Evolutionary conservation across 2,113 vertebrate species (phyloP).

Genomic region (Atrichornis clamosus): DNA sequence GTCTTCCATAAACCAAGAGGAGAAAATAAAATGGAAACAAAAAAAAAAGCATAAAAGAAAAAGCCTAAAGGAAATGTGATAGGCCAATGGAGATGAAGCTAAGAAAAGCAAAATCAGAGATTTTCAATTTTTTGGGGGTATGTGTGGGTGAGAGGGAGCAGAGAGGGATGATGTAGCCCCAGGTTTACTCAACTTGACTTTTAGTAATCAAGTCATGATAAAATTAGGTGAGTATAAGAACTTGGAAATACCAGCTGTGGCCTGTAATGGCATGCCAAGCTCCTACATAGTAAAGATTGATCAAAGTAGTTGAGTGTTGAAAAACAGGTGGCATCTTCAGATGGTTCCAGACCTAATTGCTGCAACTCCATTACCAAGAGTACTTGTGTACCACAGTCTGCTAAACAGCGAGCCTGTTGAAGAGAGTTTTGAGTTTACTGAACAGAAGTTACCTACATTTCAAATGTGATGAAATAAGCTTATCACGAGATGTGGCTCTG

Average conservation of each 20-base stretch:
- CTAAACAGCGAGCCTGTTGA: background rate
- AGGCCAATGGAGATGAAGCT: background rate
- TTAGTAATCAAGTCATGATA: background rate
- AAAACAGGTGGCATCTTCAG: background rate
- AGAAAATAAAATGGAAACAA: background rate
- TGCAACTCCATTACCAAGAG: background rate
- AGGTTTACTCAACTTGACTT: background rate
- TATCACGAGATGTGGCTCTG: background rate
- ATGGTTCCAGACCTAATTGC: background rate
- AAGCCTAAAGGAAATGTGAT: background rate
- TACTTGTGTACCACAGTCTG: background rate
- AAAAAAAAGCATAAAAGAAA: background rate
- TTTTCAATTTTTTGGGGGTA: background rate
- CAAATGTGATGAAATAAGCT: background rate
- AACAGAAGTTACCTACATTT: background rate
- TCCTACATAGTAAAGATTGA: background rate
- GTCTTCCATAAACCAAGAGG: background rate
- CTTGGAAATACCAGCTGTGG: background rate
- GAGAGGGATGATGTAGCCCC: background rate
- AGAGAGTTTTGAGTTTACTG: background rate
- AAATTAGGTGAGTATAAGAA: background rate
- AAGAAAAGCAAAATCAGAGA: background rate
- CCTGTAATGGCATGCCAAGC: background rate
- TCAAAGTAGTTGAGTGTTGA: background rate
- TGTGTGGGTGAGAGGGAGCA: accelerated